Evolutionary conservation across 2,888 invertebrate species (phyloP).

Genomic region (Saturnia pavonia): DNA sequence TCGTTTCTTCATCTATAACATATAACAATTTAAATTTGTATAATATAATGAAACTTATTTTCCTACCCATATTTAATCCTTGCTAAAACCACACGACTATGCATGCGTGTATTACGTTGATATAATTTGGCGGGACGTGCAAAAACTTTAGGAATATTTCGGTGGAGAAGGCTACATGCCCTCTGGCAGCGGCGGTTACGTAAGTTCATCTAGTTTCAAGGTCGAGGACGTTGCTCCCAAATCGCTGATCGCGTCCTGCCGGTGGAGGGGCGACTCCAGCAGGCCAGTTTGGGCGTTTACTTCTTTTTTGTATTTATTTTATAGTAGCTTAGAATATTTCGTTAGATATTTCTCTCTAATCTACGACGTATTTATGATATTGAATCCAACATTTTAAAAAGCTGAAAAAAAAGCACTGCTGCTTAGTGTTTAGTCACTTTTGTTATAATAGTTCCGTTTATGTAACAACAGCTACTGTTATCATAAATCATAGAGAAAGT

Average conservation of each 20-base stretch:
- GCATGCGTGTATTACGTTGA: slow-evolving; percentile 27
- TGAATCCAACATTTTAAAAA: slow-evolving; percentile 6
- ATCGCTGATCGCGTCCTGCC: slow-evolving; percentile 77
- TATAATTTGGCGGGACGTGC: slow-evolving; percentile 64
- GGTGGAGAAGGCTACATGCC: slow-evolving; percentile 70
- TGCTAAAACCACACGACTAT: background rate
- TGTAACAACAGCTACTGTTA: slow-evolving; percentile 46
- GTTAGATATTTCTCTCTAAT: slow-evolving; percentile 30
- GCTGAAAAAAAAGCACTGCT: background rate
- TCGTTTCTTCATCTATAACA: background rate
- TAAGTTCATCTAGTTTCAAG: slow-evolving; percentile 81
- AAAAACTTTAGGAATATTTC: slow-evolving; percentile 75
- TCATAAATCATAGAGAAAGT: slow-evolving; percentile 59
- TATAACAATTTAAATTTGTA: background rate
- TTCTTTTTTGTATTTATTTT: slow-evolving; percentile 52
- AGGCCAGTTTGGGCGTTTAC: slow-evolving; percentile 70
- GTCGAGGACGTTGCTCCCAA: slow-evolving; percentile 81
- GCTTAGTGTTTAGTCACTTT: background rate
- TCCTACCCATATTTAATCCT: background rate
- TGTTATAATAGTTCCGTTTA: slow-evolving; percentile 10
- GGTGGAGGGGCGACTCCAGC: slow-evolving; percentile 59
- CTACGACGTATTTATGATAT: slow-evolving; percentile 6
- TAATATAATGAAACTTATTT: background rate
- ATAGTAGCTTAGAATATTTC: slow-evolving; percentile 33
- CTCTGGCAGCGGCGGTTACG: slow-evolving; percentile 70